Conservation (phyloP, 2,113 vertebrate species). For the Macquaria ambigua region DNA sequence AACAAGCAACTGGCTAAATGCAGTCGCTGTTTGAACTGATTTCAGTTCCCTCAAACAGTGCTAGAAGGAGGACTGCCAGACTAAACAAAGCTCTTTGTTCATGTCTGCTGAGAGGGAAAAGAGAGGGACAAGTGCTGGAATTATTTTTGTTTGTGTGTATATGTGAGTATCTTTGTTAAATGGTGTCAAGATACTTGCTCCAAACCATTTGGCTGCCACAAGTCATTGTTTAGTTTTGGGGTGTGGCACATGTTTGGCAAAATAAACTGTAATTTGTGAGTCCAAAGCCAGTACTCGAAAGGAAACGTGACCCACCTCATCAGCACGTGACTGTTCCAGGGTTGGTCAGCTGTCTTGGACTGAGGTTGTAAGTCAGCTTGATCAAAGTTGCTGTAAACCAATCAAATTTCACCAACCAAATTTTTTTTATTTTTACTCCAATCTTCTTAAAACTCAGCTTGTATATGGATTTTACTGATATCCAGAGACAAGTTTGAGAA, state of each 20-base stretch:
- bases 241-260: constrained; percentile 11
- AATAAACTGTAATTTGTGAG: neutral
- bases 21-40: constrained; percentile 33
- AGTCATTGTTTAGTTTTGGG: constrained; percentile 3
- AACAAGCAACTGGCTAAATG: constrained; percentile 49
- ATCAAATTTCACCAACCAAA: neutral
- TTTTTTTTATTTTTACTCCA: neutral
- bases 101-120: neutral
- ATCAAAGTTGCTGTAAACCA: neutral
- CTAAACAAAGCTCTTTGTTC: constrained; percentile 48
- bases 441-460: neutral
- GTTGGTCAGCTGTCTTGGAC: neutral
- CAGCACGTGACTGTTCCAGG: no score
- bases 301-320: no score
- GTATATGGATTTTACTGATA: neutral
- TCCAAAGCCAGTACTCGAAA: no score
- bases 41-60: constrained; percentile 40
- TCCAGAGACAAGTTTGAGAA: no score
- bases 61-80: constrained; percentile 29
- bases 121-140: neutral
- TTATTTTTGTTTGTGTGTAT: constrained; percentile 11
- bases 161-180: neutral
- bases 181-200: neutral
- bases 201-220: constrained; percentile 13
- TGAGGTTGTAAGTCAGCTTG: neutral